Conservation (phyloP, 2,113 vertebrate species). For the Piaya cayana region DNA sequence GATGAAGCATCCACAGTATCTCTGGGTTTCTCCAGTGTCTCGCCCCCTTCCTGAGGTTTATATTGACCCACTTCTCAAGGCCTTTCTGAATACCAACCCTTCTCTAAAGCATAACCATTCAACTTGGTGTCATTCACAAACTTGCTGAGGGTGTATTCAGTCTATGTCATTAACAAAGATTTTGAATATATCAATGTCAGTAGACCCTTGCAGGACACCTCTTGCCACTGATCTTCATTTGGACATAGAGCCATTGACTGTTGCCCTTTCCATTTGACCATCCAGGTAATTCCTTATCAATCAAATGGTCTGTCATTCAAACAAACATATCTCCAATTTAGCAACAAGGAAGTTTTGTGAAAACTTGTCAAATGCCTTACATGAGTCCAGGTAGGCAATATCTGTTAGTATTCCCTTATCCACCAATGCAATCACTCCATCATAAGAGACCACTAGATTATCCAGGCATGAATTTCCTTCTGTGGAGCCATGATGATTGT, state of each 20-base stretch:
- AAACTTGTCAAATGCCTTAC: background rate
- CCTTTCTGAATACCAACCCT: background rate
- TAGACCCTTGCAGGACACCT: background rate
- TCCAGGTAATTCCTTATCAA: background rate
- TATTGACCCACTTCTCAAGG: background rate
- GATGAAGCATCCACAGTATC: fast-evolving
- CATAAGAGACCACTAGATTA: background rate
- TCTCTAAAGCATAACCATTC: background rate
- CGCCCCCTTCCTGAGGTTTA: background rate
- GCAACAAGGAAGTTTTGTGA: background rate
- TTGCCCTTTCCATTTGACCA: background rate
- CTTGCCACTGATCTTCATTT: background rate
- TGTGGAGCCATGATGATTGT: background rate
- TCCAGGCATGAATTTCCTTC: background rate
- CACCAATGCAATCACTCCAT: background rate
- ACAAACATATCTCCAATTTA: background rate
- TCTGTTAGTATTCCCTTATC: fast-evolving
- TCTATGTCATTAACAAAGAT: background rate
- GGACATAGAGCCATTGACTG: fast-evolving
- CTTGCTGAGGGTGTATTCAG: background rate
- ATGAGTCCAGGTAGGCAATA: background rate
- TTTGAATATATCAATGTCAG: background rate
- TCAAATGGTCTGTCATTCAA: background rate
- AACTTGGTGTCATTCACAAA: background rate
- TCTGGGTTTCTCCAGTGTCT: background rate